Conservation (phyloP, 1,140 invertebrate species). For the Zaprionus gabonicus region DNA sequence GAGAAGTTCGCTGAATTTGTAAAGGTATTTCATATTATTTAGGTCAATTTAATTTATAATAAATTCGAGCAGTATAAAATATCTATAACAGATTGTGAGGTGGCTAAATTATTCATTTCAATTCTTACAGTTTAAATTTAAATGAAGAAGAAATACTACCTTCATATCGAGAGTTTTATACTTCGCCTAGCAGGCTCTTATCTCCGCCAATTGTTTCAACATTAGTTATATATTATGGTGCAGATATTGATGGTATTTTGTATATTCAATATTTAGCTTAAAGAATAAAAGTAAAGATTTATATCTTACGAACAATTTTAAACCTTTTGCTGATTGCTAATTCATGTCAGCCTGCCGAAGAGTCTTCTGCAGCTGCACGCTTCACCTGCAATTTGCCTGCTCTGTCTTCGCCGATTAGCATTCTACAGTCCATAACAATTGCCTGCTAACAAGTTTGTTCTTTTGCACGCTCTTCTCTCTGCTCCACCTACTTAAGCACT, state of each 20-base stretch:
- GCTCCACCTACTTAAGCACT: slow-evolving; percentile 16
- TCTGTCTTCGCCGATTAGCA: slow-evolving; percentile 20
- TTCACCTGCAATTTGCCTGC: slow-evolving; percentile 3
- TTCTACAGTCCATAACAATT: slow-evolving; percentile 37
- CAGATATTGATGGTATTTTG: too few species aligned
- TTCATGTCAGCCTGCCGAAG: not conserved
- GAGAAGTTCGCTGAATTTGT: not conserved
- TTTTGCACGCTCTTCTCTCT: slow-evolving; percentile 12
- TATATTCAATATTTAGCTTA: too few species aligned
- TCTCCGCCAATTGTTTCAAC: too few species aligned
- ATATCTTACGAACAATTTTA: not conserved
- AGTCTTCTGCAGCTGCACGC: not conserved
- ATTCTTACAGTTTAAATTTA: too few species aligned
- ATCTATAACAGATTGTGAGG: not conserved
- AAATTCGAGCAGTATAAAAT: not conserved
- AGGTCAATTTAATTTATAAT: not conserved
- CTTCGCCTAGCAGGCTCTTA: too few species aligned
- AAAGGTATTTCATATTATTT: too few species aligned
- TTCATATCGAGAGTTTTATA: too few species aligned
- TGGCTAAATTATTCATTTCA: too few species aligned
- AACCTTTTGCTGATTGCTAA: not conserved
- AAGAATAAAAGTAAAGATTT: too few species aligned
- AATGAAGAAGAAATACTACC: too few species aligned
- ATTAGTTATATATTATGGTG: too few species aligned
- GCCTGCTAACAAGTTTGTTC: slow-evolving; percentile 49